Percentiles rank a stretch among this genome's conserved stretches.
Evolutionary conservation across 2,113 vertebrate genomes (phyloP).

Genomic region (Eptesicus fuscus): DNA sequence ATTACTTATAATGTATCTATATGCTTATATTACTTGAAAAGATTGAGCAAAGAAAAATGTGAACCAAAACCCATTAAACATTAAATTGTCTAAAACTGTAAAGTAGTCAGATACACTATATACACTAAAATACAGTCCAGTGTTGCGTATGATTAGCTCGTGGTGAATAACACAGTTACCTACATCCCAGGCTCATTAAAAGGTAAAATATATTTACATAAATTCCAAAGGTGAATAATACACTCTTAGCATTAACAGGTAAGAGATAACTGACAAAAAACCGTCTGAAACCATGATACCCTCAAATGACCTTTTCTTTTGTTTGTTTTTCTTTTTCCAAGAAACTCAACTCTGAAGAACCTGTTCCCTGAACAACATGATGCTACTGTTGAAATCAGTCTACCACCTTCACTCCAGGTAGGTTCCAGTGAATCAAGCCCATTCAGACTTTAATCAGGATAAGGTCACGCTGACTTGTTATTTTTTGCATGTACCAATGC

Average conservation of each 20-base stretch:
- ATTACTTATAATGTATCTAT: background rate
- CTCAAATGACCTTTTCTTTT: background rate
- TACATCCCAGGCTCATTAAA: background rate
- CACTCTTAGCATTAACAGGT: background rate
- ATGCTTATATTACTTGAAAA: background rate
- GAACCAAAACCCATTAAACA: background rate
- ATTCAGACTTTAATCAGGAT: background rate
- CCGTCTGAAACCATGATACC: background rate
- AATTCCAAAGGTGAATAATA: background rate
- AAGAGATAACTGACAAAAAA: background rate
- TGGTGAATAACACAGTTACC: background rate
- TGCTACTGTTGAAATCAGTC: background rate
- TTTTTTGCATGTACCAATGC: background rate
- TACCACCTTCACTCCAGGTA: background rate
- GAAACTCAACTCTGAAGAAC: background rate
- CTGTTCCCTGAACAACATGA: background rate
- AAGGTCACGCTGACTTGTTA: constrained; percentile 37
- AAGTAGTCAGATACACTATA: background rate
- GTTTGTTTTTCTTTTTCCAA: background rate
- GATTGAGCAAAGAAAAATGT: background rate
- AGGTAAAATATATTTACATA: background rate
- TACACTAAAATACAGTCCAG: background rate
- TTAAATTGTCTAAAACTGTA: background rate
- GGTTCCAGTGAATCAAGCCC: background rate
- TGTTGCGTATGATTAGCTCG: background rate